phyloP scores from a whole-genome alignment of 2,797 vertebrate genomes.

The Eurystomus glaucurus region DNA sequence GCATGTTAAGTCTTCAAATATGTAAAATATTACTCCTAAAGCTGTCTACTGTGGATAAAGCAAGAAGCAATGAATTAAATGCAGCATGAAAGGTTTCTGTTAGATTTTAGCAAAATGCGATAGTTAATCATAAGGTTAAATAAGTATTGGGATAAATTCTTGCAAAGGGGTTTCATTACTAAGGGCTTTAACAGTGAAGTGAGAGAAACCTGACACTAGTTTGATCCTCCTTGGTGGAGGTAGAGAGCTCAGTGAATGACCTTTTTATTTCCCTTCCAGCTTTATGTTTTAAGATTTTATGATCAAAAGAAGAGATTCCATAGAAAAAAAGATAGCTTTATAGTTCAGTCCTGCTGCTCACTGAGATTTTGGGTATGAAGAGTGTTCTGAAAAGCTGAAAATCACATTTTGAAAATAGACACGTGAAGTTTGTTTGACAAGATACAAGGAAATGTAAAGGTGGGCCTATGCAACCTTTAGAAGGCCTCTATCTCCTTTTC shows the following conservation, averaged over 20 bases:
- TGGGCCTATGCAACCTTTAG: background rate
- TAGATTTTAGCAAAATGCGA: background rate
- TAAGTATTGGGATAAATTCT: background rate
- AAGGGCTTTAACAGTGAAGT: background rate
- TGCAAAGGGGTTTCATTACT: background rate
- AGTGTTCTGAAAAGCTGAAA: background rate
- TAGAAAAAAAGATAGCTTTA: background rate
- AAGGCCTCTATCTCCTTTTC: slow-evolving; percentile 12
- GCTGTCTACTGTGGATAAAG: background rate
- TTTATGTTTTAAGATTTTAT: background rate
- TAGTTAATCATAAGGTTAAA: background rate
- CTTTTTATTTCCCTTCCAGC: background rate
- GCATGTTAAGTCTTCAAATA: background rate
- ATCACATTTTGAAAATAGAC: background rate
- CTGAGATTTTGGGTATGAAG: background rate
- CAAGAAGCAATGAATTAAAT: background rate
- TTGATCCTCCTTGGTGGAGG: background rate
- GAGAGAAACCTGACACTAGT: background rate
- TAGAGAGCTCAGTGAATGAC: background rate
- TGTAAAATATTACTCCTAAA: background rate
- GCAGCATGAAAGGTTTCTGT: background rate
- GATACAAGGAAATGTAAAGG: slow-evolving; percentile 12
- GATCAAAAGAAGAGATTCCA: background rate
- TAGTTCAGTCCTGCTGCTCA: background rate
- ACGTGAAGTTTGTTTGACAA: background rate